phyloP scores from a whole-genome alignment of 2,888 invertebrate species.

The Platycheirus rosarum region DNA sequence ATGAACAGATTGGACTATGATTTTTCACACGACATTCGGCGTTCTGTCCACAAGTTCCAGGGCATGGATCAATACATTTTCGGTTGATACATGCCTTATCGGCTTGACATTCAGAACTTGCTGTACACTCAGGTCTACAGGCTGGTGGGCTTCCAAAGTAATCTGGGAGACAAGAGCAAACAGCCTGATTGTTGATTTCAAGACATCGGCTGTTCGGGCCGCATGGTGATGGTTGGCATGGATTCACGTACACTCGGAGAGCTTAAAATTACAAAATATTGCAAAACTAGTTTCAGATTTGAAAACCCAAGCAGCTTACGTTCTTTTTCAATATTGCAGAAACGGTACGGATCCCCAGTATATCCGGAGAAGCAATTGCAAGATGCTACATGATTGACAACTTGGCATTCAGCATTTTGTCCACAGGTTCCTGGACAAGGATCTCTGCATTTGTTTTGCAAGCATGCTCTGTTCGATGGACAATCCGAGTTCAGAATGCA shows the following conservation, averaged over 20 bases:
- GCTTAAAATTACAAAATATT: slow-evolving; percentile 81
- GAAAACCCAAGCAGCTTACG: too few relatives aligned
- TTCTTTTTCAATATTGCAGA: slow-evolving; percentile 84
- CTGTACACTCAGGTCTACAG: slow-evolving; percentile 91
- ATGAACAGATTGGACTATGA: slow-evolving; percentile 90
- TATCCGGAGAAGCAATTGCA: slow-evolving; percentile 85
- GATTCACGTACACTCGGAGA: slow-evolving; percentile 83
- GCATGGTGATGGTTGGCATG: slow-evolving; percentile 91
- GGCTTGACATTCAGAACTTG: slow-evolving; percentile 88
- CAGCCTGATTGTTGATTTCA: slow-evolving; percentile 87
- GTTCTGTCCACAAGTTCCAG: slow-evolving; percentile 88
- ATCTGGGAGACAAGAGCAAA: slow-evolving; percentile 87
- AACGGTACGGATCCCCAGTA: slow-evolving; percentile 88
- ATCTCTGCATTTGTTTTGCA: slow-evolving; percentile 86
- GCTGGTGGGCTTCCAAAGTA: slow-evolving; percentile 87
- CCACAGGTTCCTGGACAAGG: slow-evolving; percentile 87
- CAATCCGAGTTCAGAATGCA: slow-evolving; percentile 87
- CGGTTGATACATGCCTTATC: slow-evolving; percentile 87
- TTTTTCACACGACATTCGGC: slow-evolving; percentile 88
- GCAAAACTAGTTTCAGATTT: too few relatives aligned
- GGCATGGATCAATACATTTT: slow-evolving; percentile 89
- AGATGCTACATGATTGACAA: slow-evolving; percentile 86
- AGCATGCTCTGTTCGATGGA: slow-evolving; percentile 87
- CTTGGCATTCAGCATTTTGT: slow-evolving; percentile 86
- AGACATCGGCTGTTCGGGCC: slow-evolving; percentile 92